phyloP scores from a whole-genome alignment of 2,888 invertebrate genomes.

The Priocnemis perturbator region DNA sequence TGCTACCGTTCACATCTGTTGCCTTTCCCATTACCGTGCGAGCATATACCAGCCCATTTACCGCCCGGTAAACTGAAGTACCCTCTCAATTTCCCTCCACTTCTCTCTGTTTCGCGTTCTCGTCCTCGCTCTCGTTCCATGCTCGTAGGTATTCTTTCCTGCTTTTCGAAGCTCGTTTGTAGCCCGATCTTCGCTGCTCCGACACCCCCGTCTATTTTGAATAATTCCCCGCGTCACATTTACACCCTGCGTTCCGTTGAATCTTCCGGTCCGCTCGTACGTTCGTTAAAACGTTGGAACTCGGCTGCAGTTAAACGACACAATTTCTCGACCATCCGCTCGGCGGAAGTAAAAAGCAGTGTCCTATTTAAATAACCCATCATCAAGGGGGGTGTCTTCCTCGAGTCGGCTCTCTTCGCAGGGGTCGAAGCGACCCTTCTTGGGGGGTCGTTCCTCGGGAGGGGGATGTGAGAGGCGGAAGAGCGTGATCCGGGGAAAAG shows the following conservation, averaged over 20 bases:
- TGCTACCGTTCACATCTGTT: constrained; percentile 64
- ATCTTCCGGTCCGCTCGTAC: too few relatives aligned
- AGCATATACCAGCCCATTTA: constrained; percentile 38
- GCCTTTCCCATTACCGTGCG: constrained; percentile 56
- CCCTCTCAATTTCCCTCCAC: constrained; percentile 19
- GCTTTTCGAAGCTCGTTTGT: too few relatives aligned
- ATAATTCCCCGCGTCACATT: too few relatives aligned
- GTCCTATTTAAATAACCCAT: constrained; percentile 55
- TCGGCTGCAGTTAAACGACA: background rate
- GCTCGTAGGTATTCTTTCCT: too few relatives aligned
- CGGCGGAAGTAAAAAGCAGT: constrained; percentile 48
- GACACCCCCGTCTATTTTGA: too few relatives aligned
- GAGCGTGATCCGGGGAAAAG: background rate
- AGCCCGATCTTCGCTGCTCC: too few relatives aligned
- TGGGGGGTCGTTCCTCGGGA: constrained; percentile 14
- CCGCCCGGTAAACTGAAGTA: constrained; percentile 36
- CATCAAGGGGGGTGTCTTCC: constrained; percentile 30
- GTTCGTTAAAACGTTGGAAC: background rate
- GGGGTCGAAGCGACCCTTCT: constrained; percentile 27
- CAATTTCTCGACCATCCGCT: background rate
- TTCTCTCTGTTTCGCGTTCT: constrained; percentile 24
- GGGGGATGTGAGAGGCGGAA: constrained; percentile 16
- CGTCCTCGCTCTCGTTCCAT: background rate
- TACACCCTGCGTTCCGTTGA: too few relatives aligned
- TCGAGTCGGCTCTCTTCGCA: constrained; percentile 26